Conservation (phyloP, 2,113 vertebrate species). For the Mungos mungo region DNA sequence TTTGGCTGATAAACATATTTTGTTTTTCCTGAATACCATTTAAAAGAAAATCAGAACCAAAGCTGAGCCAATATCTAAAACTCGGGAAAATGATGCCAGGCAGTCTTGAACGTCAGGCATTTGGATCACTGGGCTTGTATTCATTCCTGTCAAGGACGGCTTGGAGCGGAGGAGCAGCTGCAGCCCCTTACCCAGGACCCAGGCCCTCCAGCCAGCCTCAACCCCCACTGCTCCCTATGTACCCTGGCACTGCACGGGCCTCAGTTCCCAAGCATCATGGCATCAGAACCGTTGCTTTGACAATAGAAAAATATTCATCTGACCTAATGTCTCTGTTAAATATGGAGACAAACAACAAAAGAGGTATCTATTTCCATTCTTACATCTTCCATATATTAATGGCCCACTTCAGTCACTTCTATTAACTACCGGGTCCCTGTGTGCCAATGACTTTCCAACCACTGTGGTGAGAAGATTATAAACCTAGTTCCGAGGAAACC, state of each 20-base stretch:
- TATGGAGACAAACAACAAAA: not conserved
- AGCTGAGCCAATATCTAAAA: not conserved
- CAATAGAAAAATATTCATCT: not conserved
- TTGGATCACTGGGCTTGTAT: too few species aligned
- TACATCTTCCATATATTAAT: not conserved
- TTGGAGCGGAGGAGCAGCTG: not conserved
- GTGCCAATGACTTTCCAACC: not conserved
- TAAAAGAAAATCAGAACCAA: not conserved
- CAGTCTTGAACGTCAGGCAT: not conserved
- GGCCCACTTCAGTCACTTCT: not conserved
- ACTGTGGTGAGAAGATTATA: not conserved
- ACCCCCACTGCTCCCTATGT: not conserved
- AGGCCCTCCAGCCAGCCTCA: not conserved
- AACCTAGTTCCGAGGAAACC: not conserved
- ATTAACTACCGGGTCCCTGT: not conserved
- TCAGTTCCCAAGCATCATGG: not conserved
- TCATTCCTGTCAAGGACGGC: not conserved
- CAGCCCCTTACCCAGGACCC: not conserved
- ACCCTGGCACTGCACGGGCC: not conserved
- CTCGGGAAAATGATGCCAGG: not conserved
- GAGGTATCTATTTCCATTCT: not conserved
- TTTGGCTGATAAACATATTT: not conserved
- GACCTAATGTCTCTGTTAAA: not conserved
- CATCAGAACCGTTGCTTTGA: not conserved
- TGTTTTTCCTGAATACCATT: not conserved